Percentiles rank a stretch among this genome's conserved stretches.
Evolutionary conservation across 2,888 invertebrate genomes (phyloP).

Genomic region (Oscheius sp.): DNA sequence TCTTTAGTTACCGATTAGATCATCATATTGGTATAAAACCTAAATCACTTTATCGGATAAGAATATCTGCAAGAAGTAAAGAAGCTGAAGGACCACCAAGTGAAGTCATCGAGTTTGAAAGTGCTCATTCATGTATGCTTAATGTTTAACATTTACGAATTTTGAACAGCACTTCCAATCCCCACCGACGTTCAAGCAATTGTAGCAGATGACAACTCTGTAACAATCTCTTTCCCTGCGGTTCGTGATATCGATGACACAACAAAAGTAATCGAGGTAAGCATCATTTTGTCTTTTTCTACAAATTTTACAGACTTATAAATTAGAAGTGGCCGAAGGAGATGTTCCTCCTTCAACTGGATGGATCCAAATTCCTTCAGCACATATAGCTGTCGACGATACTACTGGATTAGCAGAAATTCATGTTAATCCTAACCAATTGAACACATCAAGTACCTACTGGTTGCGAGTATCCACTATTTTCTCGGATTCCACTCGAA

Average conservation of each 20-base stretch:
- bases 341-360: conserved; percentile 43
- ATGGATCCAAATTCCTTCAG: conserved; percentile 32
- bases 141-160: neutral
- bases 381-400: conserved; percentile 7
- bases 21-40: conserved; percentile 47
- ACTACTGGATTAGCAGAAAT: conserved; percentile 35
- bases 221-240: conserved; percentile 45
- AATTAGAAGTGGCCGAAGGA: conserved; percentile 42
- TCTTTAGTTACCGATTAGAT: conserved; percentile 40
- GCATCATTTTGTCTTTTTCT: neutral
- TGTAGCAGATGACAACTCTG: conserved; percentile 48
- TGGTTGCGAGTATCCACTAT: conserved; percentile 50
- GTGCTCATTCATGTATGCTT: conserved; percentile 40
- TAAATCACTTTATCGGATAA: conserved; percentile 53
- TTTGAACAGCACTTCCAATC: conserved; percentile 46
- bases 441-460: conserved; percentile 43
- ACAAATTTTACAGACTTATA: conserved; percentile 38
- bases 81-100: conserved; percentile 50
- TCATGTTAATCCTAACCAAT: conserved; percentile 24
- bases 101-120: conserved; percentile 50
- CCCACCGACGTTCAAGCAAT: conserved; percentile 50
- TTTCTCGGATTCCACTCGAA: conserved; percentile 40
- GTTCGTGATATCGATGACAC: conserved; percentile 53
- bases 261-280: conserved; percentile 47
- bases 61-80: conserved; percentile 45